These are phyloP conservation scores for Paramormyrops hopkinsi DNA, from an alignment of 2,797 vertebrate species.

Conservation along the genomic window DNA sequence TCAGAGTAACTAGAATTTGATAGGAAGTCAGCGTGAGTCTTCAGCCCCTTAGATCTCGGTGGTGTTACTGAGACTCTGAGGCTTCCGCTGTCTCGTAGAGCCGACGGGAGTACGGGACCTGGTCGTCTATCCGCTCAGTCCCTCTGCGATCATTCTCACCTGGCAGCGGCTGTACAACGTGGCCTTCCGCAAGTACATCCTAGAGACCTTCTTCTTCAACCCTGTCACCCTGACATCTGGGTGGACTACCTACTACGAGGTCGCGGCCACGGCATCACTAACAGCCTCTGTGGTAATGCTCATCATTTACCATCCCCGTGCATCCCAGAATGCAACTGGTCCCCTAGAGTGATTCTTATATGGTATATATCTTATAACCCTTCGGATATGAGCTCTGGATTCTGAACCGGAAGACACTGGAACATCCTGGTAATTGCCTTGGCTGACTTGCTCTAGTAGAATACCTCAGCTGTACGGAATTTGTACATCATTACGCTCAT, in stretches of 20 bases:
- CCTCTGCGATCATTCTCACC: slow-evolving; percentile 79
- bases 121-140: slow-evolving; percentile 78
- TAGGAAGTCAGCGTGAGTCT: neutral
- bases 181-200: slow-evolving; percentile 85
- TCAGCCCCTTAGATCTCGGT: neutral
- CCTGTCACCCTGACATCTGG: slow-evolving; percentile 80
- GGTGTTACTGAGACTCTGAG: neutral
- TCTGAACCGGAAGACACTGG: neutral
- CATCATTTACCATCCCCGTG: neutral
- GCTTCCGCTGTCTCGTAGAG: slow-evolving; percentile 53
- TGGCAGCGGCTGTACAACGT: slow-evolving; percentile 86
- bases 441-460: neutral
- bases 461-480: neutral
- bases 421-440: neutral
- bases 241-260: slow-evolving; percentile 96
- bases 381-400: neutral
- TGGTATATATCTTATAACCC: neutral
- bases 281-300: slow-evolving; percentile 82
- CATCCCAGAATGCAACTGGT: neutral
- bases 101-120: slow-evolving; percentile 84
- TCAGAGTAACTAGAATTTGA: neutral
- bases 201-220: slow-evolving; percentile 96
- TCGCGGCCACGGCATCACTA: slow-evolving; percentile 79
- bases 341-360: neutral
- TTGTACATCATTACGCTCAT: neutral